Base-by-base conservation (phyloP, 1,140 invertebrate species). In the Pectinophora gossypiella region DNA sequence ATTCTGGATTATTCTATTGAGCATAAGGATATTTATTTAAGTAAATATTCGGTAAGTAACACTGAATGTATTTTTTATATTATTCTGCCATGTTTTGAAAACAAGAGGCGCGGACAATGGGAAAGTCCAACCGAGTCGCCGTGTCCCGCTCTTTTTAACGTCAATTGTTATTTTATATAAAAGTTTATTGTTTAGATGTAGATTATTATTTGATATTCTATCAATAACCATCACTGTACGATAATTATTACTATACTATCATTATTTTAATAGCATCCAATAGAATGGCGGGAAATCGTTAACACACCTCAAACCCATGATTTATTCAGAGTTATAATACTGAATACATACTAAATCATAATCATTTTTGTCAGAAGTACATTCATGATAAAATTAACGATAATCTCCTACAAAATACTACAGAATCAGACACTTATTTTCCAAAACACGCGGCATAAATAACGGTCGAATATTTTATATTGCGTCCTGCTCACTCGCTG, bases 21-120 rank as follows among this genome's bases (percentile, higher is more conserved):
- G 80, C 86, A 79, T 76, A 83, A 86, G 84, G 85, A 88, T 88
- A 87, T 87, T 87, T 88, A 87, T 85, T 65, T 68, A 54, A 83
- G 77, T 86, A 88, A 87, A 87, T 88, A 87, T 86, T 87, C 85
- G 86, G 86, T 88, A 69, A 88, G 86, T 86, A 56, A 48, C 19
- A 22, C 69, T 71, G 56, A 19, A 12, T 35, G 15, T 47, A 56
- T 58, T 19, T 59, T 32, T 47, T 49, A 49, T 68, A 48, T 59
- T 60, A 42, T 45, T 36, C 13, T 52, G 36, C n/a, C 16, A 40
- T 56, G 36, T 75, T 72, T 47, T 58, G 54, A 68, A 65, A 66
- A 71, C 57, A 70, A 54, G 65, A 51, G 57, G 60, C 61, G 50
- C 55, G 35, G 23, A 65, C 55, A 67, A 74, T 87, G 82, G 78